Base-by-base conservation (phyloP, 2,888 invertebrate genomes). In the Drosophila mimica region DNA sequence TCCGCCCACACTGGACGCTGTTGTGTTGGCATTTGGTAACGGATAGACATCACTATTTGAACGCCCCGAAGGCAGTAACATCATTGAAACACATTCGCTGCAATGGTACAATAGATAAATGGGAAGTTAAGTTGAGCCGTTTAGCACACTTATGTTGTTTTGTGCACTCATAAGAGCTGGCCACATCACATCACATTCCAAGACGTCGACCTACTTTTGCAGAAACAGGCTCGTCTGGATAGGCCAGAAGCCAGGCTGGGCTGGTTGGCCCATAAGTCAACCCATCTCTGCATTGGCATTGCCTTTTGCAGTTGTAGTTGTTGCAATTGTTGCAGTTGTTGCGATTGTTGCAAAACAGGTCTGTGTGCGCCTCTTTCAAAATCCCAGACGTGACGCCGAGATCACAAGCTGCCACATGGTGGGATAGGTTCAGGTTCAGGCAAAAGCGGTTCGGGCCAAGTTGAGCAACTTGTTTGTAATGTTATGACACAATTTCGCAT, bases 11-110 rank as follows among this genome's bases (percentile, higher is more conserved):
- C 31, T 68, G 61, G 69, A 28, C 60, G 71, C 38, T 60, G 71
- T 51, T 74, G 88, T 72, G 82, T 64, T 84, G 73, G 82, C 79
- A 82, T 79, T 86, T 73, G 91, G 89, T 79, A 89, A 76, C 85
- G 91, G 91, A 83, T 91, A 89, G 76, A 91, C 91, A 90, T 92
- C 92, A 84, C 91, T 91, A 84, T 91, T 92, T 71, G 92, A 90
- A 89, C 92, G 93, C 91, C 93, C 93, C 80, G 92, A 92, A 92
- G 93, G 93, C 92, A 93, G 90, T 84, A 93, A 91, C 93, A 93
- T 93, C 88, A 87, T 93, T 91, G 83, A 90, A 86, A 86, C 82
- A 89, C 92, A 92, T 92, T 90, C 91, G 91, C 91, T 90, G 79
- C 52, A 84, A 70, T n/a, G 33, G 1, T 17, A 61, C 17, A 51